Evolutionary conservation across 2,113 vertebrate genomes (phyloP).

Genomic region (Paraplagusia blochii): DNA sequence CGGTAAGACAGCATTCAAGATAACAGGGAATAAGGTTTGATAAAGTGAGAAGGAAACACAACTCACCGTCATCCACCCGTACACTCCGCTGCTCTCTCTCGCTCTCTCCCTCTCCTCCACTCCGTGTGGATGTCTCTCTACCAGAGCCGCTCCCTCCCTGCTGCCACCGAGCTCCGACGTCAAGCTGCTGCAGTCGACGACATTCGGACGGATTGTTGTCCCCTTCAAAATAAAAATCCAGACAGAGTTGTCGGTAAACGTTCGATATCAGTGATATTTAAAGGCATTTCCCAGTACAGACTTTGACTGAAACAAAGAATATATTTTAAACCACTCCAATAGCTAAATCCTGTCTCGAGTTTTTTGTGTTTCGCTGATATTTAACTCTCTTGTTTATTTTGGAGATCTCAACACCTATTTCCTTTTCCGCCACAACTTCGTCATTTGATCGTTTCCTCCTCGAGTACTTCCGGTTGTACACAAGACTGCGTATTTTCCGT

Average conservation of each 20-base stretch:
- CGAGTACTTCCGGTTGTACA: constrained; percentile 33
- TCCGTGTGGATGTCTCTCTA: constrained; percentile 43
- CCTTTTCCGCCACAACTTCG: not conserved
- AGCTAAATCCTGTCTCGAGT: too few species aligned
- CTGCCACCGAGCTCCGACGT: constrained; percentile 25
- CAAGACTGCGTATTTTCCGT: not conserved
- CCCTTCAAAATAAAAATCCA: constrained; percentile 28
- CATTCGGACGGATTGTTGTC: not conserved
- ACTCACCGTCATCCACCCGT: constrained; percentile 68
- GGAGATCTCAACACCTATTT: not conserved
- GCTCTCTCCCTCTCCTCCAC: constrained; percentile 34
- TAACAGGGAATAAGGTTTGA: not conserved
- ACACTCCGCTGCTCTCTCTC: constrained; percentile 33
- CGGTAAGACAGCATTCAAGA: not conserved
- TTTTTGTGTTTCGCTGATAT: too few species aligned
- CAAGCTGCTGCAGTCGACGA: not conserved
- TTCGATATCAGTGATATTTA: too few species aligned
- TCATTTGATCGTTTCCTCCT: constrained; percentile 13
- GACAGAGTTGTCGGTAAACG: too few species aligned
- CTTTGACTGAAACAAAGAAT: too few species aligned
- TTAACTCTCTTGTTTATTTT: constrained; percentile 20
- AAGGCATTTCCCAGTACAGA: too few species aligned
- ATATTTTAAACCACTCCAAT: too few species aligned
- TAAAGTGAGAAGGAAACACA: constrained; percentile 32
- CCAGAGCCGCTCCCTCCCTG: constrained; percentile 71